Conservation (phyloP, 2,888 invertebrate species). For the Troides helena region DNA sequence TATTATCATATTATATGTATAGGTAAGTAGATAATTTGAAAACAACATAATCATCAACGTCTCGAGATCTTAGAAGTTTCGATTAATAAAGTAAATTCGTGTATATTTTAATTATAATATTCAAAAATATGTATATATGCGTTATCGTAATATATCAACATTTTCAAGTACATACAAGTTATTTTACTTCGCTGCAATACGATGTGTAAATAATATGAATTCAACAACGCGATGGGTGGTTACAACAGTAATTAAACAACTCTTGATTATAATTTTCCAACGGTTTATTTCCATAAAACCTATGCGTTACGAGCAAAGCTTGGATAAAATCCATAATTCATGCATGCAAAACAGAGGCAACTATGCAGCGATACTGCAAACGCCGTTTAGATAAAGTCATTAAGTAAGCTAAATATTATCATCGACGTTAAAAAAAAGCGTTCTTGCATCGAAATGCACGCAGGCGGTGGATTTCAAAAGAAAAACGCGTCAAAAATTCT, state of each 20-base stretch:
- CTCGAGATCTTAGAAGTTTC: no score
- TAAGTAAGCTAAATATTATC: constrained; percentile 52
- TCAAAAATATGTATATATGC: no score
- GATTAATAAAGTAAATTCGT: no score
- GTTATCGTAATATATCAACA: neutral
- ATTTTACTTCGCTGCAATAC: constrained; percentile 10
- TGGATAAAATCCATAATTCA: constrained; percentile 61
- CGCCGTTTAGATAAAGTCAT: constrained; percentile 55
- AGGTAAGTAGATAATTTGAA: no score
- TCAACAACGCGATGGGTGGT: constrained; percentile 53
- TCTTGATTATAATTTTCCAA: constrained; percentile 51
- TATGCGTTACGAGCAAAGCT: constrained; percentile 50
- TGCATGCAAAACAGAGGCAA: constrained; percentile 33
- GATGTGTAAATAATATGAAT: constrained; percentile 9
- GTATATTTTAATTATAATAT: no score
- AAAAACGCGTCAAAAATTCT: constrained; percentile 52
- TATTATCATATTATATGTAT: no score
- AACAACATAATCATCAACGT: no score
- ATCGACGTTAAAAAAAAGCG: constrained; percentile 31
- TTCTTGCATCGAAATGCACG: constrained; percentile 30
- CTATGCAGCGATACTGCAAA: constrained; percentile 29
- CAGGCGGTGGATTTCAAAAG: constrained; percentile 54
- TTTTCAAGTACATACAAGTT: neutral
- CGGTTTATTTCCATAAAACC: constrained; percentile 60
- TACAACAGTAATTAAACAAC: constrained; percentile 50